phyloP scores from a whole-genome alignment of 64 coral and sea anemone genomes.

The Montipora capricornis region DNA sequence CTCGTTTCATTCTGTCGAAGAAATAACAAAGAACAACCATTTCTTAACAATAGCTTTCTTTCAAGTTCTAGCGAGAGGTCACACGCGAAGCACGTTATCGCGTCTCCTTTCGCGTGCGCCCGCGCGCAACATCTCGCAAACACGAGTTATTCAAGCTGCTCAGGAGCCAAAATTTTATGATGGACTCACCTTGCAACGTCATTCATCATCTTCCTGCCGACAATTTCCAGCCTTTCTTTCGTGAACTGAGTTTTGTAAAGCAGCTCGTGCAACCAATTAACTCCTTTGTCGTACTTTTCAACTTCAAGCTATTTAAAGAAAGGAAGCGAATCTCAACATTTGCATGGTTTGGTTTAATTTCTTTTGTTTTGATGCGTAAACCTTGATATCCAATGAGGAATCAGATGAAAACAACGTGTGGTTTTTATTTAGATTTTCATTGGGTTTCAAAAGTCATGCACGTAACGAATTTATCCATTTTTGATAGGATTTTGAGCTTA shows the following conservation, averaged over 20 bases:
- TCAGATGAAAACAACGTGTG: neutral
- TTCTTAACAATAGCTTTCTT: too few relatives aligned
- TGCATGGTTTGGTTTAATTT: neutral
- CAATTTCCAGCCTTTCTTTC: constrained; percentile 90
- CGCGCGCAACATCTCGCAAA: too few relatives aligned
- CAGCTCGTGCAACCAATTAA: constrained; percentile 84
- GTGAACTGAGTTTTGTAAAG: constrained; percentile 90
- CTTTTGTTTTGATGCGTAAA: too few relatives aligned
- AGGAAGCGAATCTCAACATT: neutral
- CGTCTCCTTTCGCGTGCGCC: too few relatives aligned
- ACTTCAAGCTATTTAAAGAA: constrained; percentile 78
- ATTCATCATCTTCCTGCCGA: constrained; percentile 98
- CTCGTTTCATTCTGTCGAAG: constrained; percentile 85
- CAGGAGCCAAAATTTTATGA: neutral
- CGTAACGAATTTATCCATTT: too few relatives aligned
- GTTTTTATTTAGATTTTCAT: neutral
- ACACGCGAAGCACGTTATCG: too few relatives aligned
- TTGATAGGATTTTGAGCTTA: too few relatives aligned
- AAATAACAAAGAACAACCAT: neutral
- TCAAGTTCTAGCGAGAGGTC: too few relatives aligned
- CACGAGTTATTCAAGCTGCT: neutral
- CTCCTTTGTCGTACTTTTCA: constrained; percentile 89
- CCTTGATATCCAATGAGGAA: too few relatives aligned
- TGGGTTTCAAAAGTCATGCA: neutral
- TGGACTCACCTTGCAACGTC: constrained; percentile 84